Conservation (phyloP, 2,888 invertebrate species). For the Cephus pulcher region DNA sequence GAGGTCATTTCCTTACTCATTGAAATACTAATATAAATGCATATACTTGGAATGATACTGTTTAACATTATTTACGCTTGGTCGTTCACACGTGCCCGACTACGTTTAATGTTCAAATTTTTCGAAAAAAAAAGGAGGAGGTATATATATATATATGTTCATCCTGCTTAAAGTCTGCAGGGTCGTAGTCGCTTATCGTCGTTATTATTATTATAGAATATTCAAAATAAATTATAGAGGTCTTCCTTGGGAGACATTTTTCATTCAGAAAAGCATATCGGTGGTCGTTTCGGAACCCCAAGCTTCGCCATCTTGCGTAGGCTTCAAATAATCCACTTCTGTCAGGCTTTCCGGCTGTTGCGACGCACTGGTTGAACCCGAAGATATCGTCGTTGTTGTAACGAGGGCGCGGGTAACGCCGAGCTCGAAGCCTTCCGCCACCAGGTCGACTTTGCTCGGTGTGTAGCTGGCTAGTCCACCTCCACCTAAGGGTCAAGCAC, state of each 20-base stretch:
- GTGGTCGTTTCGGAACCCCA: constrained; percentile 67
- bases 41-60: constrained; percentile 57
- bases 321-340: constrained; percentile 63
- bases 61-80: constrained; percentile 10
- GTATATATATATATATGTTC: background rate
- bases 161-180: background rate
- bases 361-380: constrained; percentile 22
- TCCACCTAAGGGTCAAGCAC: constrained; percentile 49
- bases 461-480: constrained; percentile 81
- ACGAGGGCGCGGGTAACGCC: constrained; percentile 78
- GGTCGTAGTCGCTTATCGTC: background rate
- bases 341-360: constrained; percentile 32
- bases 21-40: constrained; percentile 51
- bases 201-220: background rate
- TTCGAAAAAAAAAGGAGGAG: background rate
- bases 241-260: background rate
- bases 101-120: background rate
- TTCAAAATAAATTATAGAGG: background rate
- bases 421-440: constrained; percentile 78
- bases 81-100: background rate
- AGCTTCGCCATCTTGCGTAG: constrained; percentile 64
- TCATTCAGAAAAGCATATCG: constrained; percentile 65
- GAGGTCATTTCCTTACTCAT: constrained; percentile 12
- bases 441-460: constrained; percentile 79
- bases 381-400: constrained; percentile 42